Conservation (phyloP, 2,113 vertebrate genomes). For the Cavia porcellus region DNA sequence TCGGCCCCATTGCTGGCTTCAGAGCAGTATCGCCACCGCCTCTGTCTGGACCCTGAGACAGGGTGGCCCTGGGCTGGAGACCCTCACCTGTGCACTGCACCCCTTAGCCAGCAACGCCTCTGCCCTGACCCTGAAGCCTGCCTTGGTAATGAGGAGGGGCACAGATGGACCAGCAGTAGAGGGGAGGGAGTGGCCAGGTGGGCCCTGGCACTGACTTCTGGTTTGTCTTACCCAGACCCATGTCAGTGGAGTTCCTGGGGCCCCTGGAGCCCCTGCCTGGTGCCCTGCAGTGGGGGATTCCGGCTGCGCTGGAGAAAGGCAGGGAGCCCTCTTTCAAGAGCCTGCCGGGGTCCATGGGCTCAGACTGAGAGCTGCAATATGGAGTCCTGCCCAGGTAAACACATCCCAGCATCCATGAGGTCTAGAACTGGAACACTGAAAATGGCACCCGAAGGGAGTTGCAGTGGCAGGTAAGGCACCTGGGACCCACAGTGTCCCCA, state of each 20-base stretch:
- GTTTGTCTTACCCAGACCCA: slow-evolving; percentile 83
- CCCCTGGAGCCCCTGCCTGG: slow-evolving; percentile 91
- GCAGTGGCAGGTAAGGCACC: not conserved
- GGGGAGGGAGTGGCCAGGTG: fast-evolving
- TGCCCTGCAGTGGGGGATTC: slow-evolving; percentile 92
- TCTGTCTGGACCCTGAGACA: slow-evolving; percentile 92
- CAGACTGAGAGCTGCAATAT: slow-evolving; percentile 94
- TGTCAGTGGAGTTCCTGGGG: slow-evolving; percentile 94
- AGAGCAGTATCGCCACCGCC: slow-evolving; percentile 89
- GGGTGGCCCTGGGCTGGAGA: slow-evolving; percentile 84
- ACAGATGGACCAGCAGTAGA: no score
- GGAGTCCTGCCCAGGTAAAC: slow-evolving; percentile 91
- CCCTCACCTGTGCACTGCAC: slow-evolving; percentile 82
- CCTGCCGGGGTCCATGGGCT: slow-evolving; percentile 87
- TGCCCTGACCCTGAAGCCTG: slow-evolving; percentile 89
- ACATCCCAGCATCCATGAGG: no score
- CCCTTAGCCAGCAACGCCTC: slow-evolving; percentile 88
- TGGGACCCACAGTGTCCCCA: no score
- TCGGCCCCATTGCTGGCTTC: slow-evolving; percentile 78
- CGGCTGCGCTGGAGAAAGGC: slow-evolving; percentile 89
- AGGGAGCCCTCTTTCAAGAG: not conserved
- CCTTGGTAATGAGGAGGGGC: slow-evolving; percentile 82
- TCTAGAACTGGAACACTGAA: not conserved
- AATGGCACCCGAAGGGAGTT: fast-evolving
- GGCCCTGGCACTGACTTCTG: not conserved